Base-by-base conservation (phyloP, 2,888 invertebrate species). In the Tinea pellionella region DNA sequence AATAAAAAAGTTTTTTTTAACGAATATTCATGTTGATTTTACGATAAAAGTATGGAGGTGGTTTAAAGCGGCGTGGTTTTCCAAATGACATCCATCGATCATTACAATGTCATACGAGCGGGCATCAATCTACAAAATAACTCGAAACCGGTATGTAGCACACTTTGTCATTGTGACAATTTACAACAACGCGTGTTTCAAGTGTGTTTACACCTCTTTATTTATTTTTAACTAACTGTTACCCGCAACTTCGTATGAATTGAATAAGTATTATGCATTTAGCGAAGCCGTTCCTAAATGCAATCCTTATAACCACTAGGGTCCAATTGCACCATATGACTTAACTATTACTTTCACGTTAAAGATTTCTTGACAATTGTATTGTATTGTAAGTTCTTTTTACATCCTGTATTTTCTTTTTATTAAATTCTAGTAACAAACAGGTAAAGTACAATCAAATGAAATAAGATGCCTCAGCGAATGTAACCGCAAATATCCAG, bases 401-500 rank as follows among this genome's bases (percentile, higher is more conserved):
- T n/a, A n/a, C n/a, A n/a, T n/a, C n/a, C n/a, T n/a, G n/a, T n/a
- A n/a, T n/a, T n/a, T n/a, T n/a, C n/a, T n/a, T n/a, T n/a, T 37
- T 37, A 37, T 47, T 15, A 16, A 47, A 47, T 16, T 47, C 16
- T 9, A 47, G 41, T 15, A 16, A 47, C 47, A 47, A 47, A 47
- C 47, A 47, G 47, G 47, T 55, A 55, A 24, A 24, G 24, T 18
- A 55, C 55, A 19, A 55, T 55, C 29, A 55, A 55, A 7, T 55
- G 6, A 55, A 55, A 55, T 19, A 24, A 24, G 6, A 6, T 24
- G 29, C 24, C 1, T 55, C 55, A 24, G 55, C 18, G 29, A 55
- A 55, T 24, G 55, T 55, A 24, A 55, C 55, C 55, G 55, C 55
- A 29, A 55, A 55, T 55, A 55, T 55, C 55, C 11, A 47, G 47